A percentile compares a stretch with the other conserved stretches of the same genome.
Evolutionary conservation across 2,888 invertebrate genomes (phyloP).

Genomic region (Gymnosoma rotundatum): DNA sequence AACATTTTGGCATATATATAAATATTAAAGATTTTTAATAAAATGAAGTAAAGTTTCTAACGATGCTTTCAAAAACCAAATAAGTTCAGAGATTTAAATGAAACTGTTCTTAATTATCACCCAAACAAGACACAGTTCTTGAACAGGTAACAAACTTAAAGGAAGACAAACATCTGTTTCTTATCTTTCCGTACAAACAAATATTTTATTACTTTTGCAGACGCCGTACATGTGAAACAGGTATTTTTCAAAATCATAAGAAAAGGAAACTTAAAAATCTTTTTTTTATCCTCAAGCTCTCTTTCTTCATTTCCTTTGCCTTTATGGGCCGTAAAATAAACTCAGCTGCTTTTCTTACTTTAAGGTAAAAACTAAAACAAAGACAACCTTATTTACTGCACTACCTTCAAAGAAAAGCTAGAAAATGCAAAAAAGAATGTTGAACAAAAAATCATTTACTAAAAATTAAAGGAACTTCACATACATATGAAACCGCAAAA

Average conservation of each 20-base stretch:
- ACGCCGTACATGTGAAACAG: slow-evolving; percentile 24
- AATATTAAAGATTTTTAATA: too few species aligned
- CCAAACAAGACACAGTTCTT: neutral
- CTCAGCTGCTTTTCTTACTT: neutral
- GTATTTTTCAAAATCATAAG: slow-evolving; percentile 15
- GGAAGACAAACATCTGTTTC: slow-evolving; percentile 24
- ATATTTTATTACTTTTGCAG: slow-evolving; percentile 8
- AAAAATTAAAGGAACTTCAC: slow-evolving; percentile 58
- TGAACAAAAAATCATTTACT: slow-evolving; percentile 31
- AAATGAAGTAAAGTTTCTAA: too few species aligned
- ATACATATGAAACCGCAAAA: slow-evolving; percentile 25
- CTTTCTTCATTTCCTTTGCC: slow-evolving; percentile 7
- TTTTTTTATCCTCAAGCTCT: slow-evolving; percentile 11
- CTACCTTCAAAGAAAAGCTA: neutral
- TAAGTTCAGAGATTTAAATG: too few species aligned
- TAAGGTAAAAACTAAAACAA: slow-evolving; percentile 9
- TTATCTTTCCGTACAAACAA: slow-evolving; percentile 9
- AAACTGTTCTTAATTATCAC: too few species aligned
- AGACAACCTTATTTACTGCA: slow-evolving; percentile 25
- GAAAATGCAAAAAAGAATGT: slow-evolving; percentile 10
- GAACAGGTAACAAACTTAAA: neutral
- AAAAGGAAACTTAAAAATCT: slow-evolving; percentile 20
- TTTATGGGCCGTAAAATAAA: slow-evolving; percentile 10
- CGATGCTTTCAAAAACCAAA: too few species aligned
- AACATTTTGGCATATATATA: too few species aligned